These are phyloP conservation scores for Conomelus anceps DNA, from an alignment of 2,888 invertebrate species.

Conservation along the genomic window DNA sequence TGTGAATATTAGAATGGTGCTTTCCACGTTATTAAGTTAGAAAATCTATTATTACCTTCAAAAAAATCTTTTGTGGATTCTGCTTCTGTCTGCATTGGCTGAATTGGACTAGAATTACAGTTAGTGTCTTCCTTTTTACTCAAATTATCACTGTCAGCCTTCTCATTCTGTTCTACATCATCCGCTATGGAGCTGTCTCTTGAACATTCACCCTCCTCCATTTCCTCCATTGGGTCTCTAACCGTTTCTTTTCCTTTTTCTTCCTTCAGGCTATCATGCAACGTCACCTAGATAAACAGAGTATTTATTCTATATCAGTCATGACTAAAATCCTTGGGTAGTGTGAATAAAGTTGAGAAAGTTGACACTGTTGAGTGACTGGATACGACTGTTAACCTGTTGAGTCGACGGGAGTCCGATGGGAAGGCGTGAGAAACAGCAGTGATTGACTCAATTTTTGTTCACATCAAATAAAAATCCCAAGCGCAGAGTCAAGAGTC, in stretches of 20 bases:
- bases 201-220: slow-evolving; percentile 64
- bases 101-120: not conserved
- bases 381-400: too few relatives aligned
- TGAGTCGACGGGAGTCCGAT: too few relatives aligned
- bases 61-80: not conserved
- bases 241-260: not conserved
- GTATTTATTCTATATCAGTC: not conserved
- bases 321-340: not conserved
- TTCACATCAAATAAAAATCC: too few relatives aligned
- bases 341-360: too few relatives aligned
- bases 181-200: slow-evolving; percentile 40
- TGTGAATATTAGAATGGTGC: too few relatives aligned
- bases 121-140: not conserved
- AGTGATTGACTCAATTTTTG: too few relatives aligned
- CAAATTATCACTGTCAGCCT: not conserved
- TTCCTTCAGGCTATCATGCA: not conserved
- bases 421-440: too few relatives aligned
- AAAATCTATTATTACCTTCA: not conserved
- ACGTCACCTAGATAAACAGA: not conserved
- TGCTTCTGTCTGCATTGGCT: not conserved
- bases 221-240: slow-evolving; percentile 35
- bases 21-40: too few relatives aligned
- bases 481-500: too few relatives aligned
- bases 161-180: not conserved
- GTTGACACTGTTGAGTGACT: too few relatives aligned